These are phyloP conservation scores for Sphaerodactylus townsendi DNA, from an alignment of 2,113 vertebrate species.

Conservation along the genomic window DNA sequence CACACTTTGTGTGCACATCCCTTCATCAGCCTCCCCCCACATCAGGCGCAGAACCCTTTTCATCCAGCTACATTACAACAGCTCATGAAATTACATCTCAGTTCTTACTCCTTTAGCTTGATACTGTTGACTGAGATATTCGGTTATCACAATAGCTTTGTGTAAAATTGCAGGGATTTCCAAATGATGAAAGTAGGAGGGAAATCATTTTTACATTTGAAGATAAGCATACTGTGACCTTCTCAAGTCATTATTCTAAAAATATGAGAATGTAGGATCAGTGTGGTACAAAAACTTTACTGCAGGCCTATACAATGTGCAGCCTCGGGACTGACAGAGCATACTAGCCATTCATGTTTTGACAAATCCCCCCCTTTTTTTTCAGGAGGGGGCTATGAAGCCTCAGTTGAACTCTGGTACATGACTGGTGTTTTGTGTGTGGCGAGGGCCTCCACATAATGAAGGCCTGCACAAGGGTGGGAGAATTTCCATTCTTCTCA, in stretches of 20 bases:
- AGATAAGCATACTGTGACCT: not conserved
- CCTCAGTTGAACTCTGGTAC: not conserved
- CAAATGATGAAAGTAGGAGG: constrained; percentile 24
- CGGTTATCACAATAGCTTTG: accelerated
- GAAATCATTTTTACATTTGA: constrained; percentile 18
- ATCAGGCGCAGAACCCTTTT: not conserved
- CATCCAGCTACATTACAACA: not conserved
- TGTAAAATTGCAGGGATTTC: constrained; percentile 14
- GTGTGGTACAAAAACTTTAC: not conserved
- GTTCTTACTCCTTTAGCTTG: not conserved
- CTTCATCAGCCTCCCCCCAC: not conserved
- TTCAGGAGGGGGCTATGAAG: not conserved
- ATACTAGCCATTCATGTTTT: not conserved
- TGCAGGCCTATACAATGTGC: not conserved
- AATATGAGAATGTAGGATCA: not conserved
- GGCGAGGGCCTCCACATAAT: not conserved
- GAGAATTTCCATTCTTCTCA: not conserved
- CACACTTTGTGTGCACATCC: not conserved
- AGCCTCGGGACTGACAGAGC: not conserved
- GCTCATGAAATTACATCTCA: not conserved
- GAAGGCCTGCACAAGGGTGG: not conserved
- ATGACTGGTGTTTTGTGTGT: not conserved
- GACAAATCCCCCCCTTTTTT: not conserved
- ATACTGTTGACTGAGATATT: not conserved
- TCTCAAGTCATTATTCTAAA: constrained; percentile 3